These are phyloP conservation scores for Mallotus villosus DNA, from an alignment of 2,797 vertebrate genomes.

Conservation along the genomic window DNA sequence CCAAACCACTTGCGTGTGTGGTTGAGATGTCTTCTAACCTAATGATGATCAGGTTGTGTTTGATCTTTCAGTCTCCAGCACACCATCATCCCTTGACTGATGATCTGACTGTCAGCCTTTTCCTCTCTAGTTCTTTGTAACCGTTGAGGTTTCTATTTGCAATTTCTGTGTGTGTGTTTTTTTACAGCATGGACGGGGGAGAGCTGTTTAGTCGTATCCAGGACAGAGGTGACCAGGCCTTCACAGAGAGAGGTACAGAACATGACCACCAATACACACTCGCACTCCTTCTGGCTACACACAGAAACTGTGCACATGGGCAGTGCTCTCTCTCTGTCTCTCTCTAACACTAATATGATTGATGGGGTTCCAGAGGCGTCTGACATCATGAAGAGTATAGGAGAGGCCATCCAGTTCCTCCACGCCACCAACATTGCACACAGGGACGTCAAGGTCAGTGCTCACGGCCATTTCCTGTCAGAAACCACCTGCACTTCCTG, in stretches of 20 bases:
- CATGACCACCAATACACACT: background rate
- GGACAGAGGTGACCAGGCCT: conserved; percentile 97
- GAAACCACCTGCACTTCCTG: too few relatives aligned
- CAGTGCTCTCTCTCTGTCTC: background rate
- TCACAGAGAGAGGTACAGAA: conserved; percentile 91
- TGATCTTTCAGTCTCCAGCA: background rate
- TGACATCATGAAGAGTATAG: conserved; percentile 97
- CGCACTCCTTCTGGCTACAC: background rate
- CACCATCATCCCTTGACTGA: background rate
- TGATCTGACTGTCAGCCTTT: background rate
- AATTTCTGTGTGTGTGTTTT: conserved; percentile 2
- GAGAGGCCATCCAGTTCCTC: conserved; percentile 94
- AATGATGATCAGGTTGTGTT: background rate
- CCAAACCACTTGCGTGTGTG: background rate
- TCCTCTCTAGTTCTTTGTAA: background rate
- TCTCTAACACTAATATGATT: background rate
- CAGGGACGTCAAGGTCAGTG: conserved; percentile 92
- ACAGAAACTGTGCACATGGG: background rate
- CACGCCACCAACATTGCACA: conserved; percentile 97
- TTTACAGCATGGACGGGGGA: conserved; percentile 92
- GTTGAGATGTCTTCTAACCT: background rate
- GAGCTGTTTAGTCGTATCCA: conserved; percentile 98
- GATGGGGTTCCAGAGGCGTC: conserved; percentile 83
- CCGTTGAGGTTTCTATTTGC: background rate
- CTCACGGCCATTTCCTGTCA: background rate